Evolutionary conservation across 2,113 vertebrate genomes (phyloP), one percentile per base, ranked within the genome.

Genomic region (Garra rufa): DNA sequence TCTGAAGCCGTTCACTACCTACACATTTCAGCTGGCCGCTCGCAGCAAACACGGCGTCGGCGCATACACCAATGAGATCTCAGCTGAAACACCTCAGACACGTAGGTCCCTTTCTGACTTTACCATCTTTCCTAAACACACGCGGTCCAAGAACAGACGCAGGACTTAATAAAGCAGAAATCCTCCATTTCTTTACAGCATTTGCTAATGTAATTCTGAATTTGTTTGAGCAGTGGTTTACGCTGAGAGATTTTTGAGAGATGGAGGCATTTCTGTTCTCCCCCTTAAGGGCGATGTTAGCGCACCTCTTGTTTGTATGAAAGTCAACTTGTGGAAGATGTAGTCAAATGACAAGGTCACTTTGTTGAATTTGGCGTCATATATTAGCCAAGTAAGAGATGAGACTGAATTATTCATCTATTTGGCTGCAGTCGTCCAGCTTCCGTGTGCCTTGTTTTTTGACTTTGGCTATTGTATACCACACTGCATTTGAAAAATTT

Each of bases 61-160:
- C 83, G 98, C 98, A 83, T 98, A 98, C 1, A 99, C 98, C 85
- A 94, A 96, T 8, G 97, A 98, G 94, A 98, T 99, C 89, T 97
- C 97, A 55, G 97, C 97, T 0, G 97, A 97, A 93, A 99, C 98
- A 77, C 97, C 98, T 91, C 98, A 99, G 95, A 99, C 98, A 97
- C 99, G 98, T 99, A 99, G 95, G 98, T 99, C 93, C 91, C 93
- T 94, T 93, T 98, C 96, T 93, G 93, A 94, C 90, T 84, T 28
- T 73, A n/a, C 85, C 76, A n/a, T 57, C 86, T 19, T 24, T 79
- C 81, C 38, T 67, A 14, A 21, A 69, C 19, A 9, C 17, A 21
- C 4, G 14, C 17, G 4, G 67, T 41, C 21, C 63, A 79, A 76
- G 67, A 17, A 28, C 55, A 46, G 55, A 38, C 17, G 2, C 65